Percentiles rank a stretch among this genome's conserved stretches.
Conservation (phyloP, 2,113 vertebrate genomes). For the Amazona vittata region DNA sequence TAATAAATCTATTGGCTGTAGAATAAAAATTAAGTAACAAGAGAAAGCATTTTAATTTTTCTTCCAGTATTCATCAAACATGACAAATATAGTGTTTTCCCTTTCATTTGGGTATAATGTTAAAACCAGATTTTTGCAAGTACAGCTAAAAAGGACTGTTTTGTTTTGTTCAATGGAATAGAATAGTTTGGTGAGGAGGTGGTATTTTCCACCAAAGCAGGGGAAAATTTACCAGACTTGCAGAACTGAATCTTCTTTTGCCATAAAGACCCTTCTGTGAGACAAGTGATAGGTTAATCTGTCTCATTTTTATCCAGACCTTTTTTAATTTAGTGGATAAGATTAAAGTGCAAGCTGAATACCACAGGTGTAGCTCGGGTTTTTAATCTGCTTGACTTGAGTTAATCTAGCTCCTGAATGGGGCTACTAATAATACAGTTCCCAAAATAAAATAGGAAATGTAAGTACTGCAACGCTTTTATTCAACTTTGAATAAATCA, state of each 20-base stretch:
- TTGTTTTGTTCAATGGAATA: not conserved
- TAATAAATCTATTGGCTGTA: not conserved
- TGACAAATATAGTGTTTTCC: not conserved
- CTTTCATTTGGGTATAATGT: not conserved
- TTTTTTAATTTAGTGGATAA: conserved; percentile 51
- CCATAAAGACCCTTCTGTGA: not conserved
- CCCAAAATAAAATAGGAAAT: not conserved
- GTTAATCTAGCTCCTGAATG: conserved; percentile 29
- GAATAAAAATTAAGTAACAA: not conserved
- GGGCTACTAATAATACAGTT: conserved; percentile 19
- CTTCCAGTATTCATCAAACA: not conserved
- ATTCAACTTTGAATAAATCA: conserved; percentile 23
- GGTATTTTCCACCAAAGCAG: not conserved
- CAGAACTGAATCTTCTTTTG: not conserved
- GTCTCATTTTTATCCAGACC: conserved; percentile 28
- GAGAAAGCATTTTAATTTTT: not conserved
- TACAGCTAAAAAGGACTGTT: not conserved
- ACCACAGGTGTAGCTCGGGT: not conserved
- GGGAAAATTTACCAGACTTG: not conserved
- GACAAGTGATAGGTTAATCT: conserved; percentile 33
- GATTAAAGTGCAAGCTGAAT: not conserved
- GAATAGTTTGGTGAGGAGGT: not conserved
- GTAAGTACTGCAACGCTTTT: conserved; percentile 24
- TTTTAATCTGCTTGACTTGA: conserved; percentile 54
- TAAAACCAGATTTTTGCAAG: not conserved